Conservation (phyloP, 2,797 vertebrate genomes). For the Buphagus erythrorhynchus region DNA sequence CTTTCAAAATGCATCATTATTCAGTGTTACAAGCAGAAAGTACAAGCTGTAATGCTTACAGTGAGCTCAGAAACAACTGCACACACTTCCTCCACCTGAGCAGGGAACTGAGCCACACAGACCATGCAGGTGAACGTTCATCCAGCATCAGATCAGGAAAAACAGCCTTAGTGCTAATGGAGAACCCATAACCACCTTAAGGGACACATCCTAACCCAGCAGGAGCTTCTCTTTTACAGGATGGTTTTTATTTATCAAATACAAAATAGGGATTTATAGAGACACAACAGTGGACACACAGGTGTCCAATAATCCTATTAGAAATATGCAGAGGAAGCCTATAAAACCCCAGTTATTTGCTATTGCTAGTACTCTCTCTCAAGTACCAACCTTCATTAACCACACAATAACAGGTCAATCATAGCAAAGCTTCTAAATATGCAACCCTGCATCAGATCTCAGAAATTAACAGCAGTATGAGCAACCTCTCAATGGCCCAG, state of each 20-base stretch:
- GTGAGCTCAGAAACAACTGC: background rate
- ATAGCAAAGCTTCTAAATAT: background rate
- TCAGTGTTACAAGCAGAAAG: background rate
- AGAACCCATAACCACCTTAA: background rate
- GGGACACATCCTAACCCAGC: background rate
- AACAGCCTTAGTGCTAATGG: background rate
- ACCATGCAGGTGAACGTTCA: background rate
- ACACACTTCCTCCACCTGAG: background rate
- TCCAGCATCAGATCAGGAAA: background rate
- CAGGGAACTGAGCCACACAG: background rate
- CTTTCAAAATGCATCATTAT: background rate
- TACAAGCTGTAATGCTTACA: background rate
- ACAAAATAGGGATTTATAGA: background rate
- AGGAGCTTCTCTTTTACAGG: background rate
- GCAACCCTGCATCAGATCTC: background rate
- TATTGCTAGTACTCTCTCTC: background rate
- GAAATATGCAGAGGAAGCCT: background rate
- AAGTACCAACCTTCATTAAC: background rate
- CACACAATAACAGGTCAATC: background rate
- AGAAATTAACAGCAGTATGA: background rate
- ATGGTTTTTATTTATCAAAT: background rate
- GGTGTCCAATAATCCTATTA: background rate
- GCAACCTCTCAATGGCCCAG: background rate
- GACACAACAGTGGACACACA: background rate
- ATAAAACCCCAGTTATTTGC: background rate